Base-by-base conservation (phyloP, 2,797 vertebrate genomes). In the Tolypeutes matacus region DNA sequence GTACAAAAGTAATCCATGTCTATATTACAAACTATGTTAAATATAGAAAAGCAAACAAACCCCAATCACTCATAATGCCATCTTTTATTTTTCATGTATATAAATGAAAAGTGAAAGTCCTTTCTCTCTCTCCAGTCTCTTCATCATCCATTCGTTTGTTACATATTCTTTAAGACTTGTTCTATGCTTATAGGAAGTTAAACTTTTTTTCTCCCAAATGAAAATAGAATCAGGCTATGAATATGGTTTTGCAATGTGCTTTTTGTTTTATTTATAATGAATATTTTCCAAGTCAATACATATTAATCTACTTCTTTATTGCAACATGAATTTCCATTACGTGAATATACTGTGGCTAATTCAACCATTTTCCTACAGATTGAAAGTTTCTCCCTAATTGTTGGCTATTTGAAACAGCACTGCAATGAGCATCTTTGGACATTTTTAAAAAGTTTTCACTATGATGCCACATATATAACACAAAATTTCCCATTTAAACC, bases 21-120 rank as follows among this genome's bases (percentile, higher is more conserved):
- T 83, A 27, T 73, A 91, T 96, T n/a, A 69, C 23, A 82, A 86
- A 51, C 93, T 9, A 91, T 49, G 7, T 69, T 89, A 85, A 89
- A 67, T 69, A 73, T 36, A 91, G 88, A 93, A 89, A 75, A 42
- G 2, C 1, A n/a, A 65, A 83, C 65, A 65, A 67, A 42, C n/a
- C 1, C 7, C 76, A 94, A 91, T 93, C 60, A 92, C 17, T 69
- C 80, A 60, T 36, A 83, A 75, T 34, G 3, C 1, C 10, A 60
- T 1, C 89, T 96, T 60, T 78, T 62, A 12, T 81, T 42, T 93
- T 65, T 27, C 39, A 80, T 21, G 5, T 46, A 12, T 21, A 12
- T 62, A 42, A 91, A 53, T 21, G 5, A 89, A 25, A 85, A 86
- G 49, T 27, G 21, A 87, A 94, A 84, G 0, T n/a, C n/a, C 34